Conservation (phyloP, 2,888 invertebrate genomes). For the Eupithecia tripunctaria region DNA sequence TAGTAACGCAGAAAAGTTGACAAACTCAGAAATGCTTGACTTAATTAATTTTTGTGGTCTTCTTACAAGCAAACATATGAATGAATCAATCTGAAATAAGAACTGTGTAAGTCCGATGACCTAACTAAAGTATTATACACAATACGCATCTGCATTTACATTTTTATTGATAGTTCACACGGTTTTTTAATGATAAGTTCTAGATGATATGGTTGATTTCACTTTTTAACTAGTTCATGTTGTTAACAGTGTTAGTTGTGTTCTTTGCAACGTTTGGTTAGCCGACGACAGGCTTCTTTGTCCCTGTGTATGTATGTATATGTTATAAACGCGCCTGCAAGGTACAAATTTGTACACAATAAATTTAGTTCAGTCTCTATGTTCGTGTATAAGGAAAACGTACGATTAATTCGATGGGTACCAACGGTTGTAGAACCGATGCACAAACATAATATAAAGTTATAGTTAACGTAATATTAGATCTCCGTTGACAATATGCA, state of each 20-base stretch:
- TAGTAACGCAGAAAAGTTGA: not conserved
- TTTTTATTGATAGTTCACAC: constrained; percentile 44
- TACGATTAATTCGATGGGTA: constrained; percentile 15
- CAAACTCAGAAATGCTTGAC: not conserved
- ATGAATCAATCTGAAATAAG: not conserved
- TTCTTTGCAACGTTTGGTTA: not conserved
- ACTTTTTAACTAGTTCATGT: not conserved
- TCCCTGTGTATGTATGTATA: constrained; percentile 10
- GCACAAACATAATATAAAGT: constrained; percentile 9
- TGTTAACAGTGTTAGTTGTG: not conserved
- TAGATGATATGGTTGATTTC: constrained; percentile 12
- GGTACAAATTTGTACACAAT: constrained; percentile 32
- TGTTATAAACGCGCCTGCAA: constrained; percentile 28
- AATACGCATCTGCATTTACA: constrained; percentile 60
- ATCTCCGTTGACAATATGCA: not conserved
- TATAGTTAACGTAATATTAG: not conserved
- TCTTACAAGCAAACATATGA: not conserved
- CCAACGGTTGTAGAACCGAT: constrained; percentile 20
- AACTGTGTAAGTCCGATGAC: not conserved
- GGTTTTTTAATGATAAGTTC: constrained; percentile 15
- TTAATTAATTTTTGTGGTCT: not conserved
- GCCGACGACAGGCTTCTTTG: constrained; percentile 9
- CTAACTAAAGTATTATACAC: constrained; percentile 9
- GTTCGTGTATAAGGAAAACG: constrained; percentile 11
- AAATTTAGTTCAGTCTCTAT: constrained; percentile 23